Evolutionary conservation across 2,888 invertebrate genomes (phyloP).

Genomic region (Cosmopolites sordidus): DNA sequence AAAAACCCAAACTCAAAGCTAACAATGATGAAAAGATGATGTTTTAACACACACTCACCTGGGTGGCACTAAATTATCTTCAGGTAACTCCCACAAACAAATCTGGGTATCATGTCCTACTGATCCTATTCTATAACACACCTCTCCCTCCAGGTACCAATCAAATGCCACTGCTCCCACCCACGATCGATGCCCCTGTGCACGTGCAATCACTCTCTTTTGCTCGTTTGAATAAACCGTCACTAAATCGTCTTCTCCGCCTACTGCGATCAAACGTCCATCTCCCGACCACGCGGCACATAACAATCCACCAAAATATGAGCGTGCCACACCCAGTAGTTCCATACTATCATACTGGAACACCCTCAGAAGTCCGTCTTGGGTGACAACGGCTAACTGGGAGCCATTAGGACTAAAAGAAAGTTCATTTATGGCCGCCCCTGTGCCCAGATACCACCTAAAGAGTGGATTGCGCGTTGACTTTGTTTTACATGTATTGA

Average conservation of each 20-base stretch:
- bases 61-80: conserved; percentile 70
- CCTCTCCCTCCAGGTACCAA: conserved; percentile 57
- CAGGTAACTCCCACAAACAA: conserved; percentile 97
- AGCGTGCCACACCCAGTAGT: conserved; percentile 85
- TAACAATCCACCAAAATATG: conserved; percentile 96
- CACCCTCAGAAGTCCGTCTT: conserved; percentile 91
- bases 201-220: conserved; percentile 90
- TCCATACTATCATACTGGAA: conserved; percentile 99
- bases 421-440: conserved; percentile 83
- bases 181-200: conserved; percentile 98
- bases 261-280: conserved; percentile 89
- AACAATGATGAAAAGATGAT: no score
- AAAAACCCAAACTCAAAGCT: no score
- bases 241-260: conserved; percentile 97
- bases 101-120: conserved; percentile 97
- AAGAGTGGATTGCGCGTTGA: conserved; percentile 71
- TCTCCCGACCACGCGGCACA: conserved; percentile 99
- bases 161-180: conserved; percentile 95
- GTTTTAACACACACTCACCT: conserved; percentile 27
- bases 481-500: conserved; percentile 95
- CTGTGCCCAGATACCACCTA: conserved; percentile 56
- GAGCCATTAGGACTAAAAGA: conserved; percentile 93
- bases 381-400: conserved; percentile 90
- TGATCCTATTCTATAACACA: conserved; percentile 64
- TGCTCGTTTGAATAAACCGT: conserved; percentile 95